Conservation (phyloP, 2,113 vertebrate species). For the Apeltes quadracus region DNA sequence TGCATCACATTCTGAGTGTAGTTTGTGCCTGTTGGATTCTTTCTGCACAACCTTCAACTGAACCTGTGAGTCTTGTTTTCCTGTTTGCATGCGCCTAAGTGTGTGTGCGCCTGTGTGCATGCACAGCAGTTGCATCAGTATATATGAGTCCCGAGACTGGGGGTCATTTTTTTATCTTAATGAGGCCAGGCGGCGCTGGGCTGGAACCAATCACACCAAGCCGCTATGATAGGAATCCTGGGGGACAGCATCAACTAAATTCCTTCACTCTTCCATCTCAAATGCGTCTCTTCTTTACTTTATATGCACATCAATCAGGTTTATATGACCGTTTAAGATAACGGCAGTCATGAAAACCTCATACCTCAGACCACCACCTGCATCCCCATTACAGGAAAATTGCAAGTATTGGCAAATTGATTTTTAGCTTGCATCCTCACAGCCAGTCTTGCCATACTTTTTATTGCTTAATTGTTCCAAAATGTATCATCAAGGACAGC, state of each 20-base stretch:
- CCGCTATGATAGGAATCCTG: slow-evolving; percentile 75
- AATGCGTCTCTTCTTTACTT: slow-evolving; percentile 64
- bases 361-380: slow-evolving; percentile 40
- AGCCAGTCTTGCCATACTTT: slow-evolving; percentile 3
- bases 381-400: slow-evolving; percentile 17
- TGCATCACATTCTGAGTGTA: slow-evolving; percentile 23
- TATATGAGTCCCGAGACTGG: slow-evolving; percentile 61
- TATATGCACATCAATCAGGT: slow-evolving; percentile 68
- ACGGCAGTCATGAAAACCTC: slow-evolving; percentile 53
- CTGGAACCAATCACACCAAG: slow-evolving; percentile 78
- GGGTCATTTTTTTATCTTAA: slow-evolving; percentile 81
- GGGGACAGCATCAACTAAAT: slow-evolving; percentile 63
- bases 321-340: slow-evolving; percentile 57
- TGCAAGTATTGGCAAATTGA: not conserved
- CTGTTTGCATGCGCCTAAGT: slow-evolving; percentile 53
- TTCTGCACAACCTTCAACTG: slow-evolving; percentile 12
- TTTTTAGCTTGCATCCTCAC: not conserved
- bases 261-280: slow-evolving; percentile 59
- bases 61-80: slow-evolving; percentile 36
- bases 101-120: slow-evolving; percentile 46
- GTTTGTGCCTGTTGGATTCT: slow-evolving; percentile 27
- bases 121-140: slow-evolving; percentile 64
- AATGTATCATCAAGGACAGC: slow-evolving; percentile 4
- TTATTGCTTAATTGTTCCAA: slow-evolving; percentile 13
- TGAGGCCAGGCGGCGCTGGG: slow-evolving; percentile 73